phyloP scores from a whole-genome alignment of 53 echinoderm and acorn worm species.

The Astropecten irregularis region DNA sequence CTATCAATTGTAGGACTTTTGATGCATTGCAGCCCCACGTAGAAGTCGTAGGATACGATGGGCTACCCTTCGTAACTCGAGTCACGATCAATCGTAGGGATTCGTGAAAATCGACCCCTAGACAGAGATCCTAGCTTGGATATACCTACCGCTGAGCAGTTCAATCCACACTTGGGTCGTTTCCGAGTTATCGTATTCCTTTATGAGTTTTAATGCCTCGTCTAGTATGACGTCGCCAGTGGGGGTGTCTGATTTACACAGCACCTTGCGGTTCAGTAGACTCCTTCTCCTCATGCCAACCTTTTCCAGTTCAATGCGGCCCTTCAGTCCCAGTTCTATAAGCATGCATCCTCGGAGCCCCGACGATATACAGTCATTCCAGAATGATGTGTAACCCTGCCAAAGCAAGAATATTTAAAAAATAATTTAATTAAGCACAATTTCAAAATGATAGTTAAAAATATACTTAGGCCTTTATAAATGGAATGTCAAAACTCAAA shows the following conservation, averaged over 20 bases:
- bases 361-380: conserved; percentile 99
- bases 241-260: conserved; percentile 74
- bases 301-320: conserved; percentile 94
- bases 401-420: too few species aligned
- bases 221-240: conserved; percentile 96
- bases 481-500: too few species aligned
- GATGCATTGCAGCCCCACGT: too few species aligned
- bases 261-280: conserved; percentile 86
- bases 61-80: too few species aligned
- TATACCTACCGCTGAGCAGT: conserved; percentile 92
- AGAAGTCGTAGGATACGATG: too few species aligned
- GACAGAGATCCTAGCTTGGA: too few species aligned
- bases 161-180: conserved; percentile 95
- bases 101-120: too few species aligned
- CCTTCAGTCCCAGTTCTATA: conserved; percentile 89
- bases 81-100: too few species aligned
- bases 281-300: conserved; percentile 91
- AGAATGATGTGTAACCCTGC: conserved; percentile 99
- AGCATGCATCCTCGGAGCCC: conserved; percentile 98
- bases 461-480: too few species aligned
- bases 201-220: conserved; percentile 87
- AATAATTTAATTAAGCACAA: too few species aligned
- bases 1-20: too few species aligned
- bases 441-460: too few species aligned
- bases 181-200: conserved; percentile 73